A percentile compares a stretch with the other conserved stretches of the same genome.
Evolutionary conservation across 2,797 vertebrate species (phyloP).

Genomic region (Onychomys arenicola): DNA sequence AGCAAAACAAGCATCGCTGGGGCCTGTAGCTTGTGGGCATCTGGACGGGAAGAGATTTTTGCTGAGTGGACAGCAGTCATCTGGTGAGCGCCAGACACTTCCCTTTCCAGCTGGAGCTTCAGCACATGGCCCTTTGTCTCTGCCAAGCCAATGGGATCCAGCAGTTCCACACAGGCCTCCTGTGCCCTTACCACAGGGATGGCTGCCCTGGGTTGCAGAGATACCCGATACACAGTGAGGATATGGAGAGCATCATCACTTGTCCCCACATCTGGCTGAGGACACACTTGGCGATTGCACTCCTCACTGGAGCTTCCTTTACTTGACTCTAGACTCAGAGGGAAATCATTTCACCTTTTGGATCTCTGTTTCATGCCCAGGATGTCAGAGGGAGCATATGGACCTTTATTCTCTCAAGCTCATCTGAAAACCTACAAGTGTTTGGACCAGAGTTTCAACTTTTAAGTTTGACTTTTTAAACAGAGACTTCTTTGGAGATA

Average conservation of each 20-base stretch:
- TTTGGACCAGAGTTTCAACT: neutral
- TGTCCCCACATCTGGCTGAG: neutral
- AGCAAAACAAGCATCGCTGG: neutral
- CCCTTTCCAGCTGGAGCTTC: neutral
- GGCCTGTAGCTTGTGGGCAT: neutral
- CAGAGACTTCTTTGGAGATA: neutral
- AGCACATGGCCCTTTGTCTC: neutral
- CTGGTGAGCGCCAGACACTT: neutral
- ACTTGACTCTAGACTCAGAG: neutral
- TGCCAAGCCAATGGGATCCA: neutral
- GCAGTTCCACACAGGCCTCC: neutral
- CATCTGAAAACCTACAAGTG: neutral
- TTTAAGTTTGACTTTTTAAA: slow-evolving; percentile 23
- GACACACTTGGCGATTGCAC: neutral
- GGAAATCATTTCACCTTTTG: neutral
- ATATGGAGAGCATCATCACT: neutral
- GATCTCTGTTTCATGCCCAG: neutral
- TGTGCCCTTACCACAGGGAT: neutral
- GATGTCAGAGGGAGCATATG: neutral
- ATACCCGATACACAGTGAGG: neutral
- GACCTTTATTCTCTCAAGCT: neutral
- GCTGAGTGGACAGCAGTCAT: neutral
- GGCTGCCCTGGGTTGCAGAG: neutral
- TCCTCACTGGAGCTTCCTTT: neutral
- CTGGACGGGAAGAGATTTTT: slow-evolving; percentile 15